These are phyloP conservation scores for Leuciscus waleckii DNA, from an alignment of 2,797 vertebrate species.

Conservation along the genomic window DNA sequence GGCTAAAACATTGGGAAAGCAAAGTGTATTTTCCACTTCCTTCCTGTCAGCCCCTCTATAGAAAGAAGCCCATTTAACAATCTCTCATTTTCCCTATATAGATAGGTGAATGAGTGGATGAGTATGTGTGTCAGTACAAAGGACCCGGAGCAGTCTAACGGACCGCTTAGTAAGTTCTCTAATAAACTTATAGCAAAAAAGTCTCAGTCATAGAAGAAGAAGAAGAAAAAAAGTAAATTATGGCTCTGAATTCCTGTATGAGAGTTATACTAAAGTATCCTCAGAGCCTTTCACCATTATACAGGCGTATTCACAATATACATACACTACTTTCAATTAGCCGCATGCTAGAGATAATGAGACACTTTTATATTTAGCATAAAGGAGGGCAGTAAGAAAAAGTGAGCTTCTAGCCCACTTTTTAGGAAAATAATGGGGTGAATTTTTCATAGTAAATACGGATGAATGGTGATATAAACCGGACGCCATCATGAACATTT, in stretches of 20 bases:
- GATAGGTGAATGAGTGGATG: slow-evolving; percentile 31
- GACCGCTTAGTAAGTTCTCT: slow-evolving; percentile 21
- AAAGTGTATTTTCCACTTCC: slow-evolving; percentile 19
- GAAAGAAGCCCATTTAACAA: slow-evolving; percentile 38
- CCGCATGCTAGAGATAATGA: slow-evolving; percentile 21
- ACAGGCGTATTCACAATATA: slow-evolving; percentile 23
- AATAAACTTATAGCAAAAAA: slow-evolving; percentile 39
- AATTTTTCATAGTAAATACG: slow-evolving; percentile 15
- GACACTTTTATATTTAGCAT: slow-evolving; percentile 7
- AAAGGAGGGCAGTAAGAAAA: neutral
- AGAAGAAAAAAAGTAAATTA: neutral
- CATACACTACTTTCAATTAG: slow-evolving; percentile 12
- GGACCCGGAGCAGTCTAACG: neutral
- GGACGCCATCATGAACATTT: neutral
- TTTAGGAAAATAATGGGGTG: slow-evolving; percentile 1
- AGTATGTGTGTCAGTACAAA: slow-evolving; percentile 16
- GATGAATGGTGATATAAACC: slow-evolving; percentile 8
- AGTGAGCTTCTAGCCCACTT: neutral
- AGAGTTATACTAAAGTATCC: slow-evolving; percentile 11
- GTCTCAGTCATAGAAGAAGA: neutral
- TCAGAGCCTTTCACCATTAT: slow-evolving; percentile 26
- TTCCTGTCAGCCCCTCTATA: slow-evolving; percentile 13
- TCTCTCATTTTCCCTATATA: neutral
- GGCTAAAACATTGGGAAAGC: slow-evolving; percentile 17
- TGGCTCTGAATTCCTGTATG: neutral